These are phyloP conservation scores for Cydia fagiglandana DNA, from an alignment of 1,140 invertebrate species.

Conservation along the genomic window DNA sequence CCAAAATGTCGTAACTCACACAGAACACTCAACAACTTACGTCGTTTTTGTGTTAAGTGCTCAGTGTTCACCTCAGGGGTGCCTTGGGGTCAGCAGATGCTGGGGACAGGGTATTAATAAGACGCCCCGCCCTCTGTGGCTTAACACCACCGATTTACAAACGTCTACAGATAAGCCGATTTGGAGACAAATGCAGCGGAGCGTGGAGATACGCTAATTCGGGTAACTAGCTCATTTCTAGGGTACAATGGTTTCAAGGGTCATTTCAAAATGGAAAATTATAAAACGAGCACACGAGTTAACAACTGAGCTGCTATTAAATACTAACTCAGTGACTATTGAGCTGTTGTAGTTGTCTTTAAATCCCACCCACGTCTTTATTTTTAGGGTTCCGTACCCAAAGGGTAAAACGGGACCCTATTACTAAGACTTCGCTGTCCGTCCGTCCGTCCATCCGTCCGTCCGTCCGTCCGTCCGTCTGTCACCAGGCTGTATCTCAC, in stretches of 20 bases:
- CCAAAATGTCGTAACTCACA: not conserved
- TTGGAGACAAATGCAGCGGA: conserved; percentile 14
- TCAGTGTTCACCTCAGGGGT: not conserved
- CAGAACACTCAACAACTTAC: not conserved
- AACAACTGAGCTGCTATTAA: too few species aligned
- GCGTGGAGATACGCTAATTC: conserved; percentile 10
- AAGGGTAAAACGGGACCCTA: too few species aligned
- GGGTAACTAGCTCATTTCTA: not conserved
- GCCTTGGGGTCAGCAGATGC: conserved; percentile 10
- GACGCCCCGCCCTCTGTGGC: conserved; percentile 10
- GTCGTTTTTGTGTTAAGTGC: not conserved
- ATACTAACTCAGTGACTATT: too few species aligned
- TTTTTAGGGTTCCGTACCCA: too few species aligned
- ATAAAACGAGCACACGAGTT: too few species aligned
- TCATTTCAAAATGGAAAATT: too few species aligned
- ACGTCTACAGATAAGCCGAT: conserved; percentile 7
- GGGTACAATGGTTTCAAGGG: not conserved
- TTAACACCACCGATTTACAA: conserved; percentile 13
- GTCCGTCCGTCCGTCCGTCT: too few species aligned
- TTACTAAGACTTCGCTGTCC: too few species aligned
- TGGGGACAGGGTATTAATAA: conserved; percentile 13
- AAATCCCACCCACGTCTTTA: too few species aligned
- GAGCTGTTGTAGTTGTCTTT: too few species aligned
- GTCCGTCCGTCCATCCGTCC: too few species aligned
- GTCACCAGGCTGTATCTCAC: too few species aligned